Evolutionary conservation across 2,888 invertebrate species (phyloP).

Genomic region (Blomia tropicalis): DNA sequence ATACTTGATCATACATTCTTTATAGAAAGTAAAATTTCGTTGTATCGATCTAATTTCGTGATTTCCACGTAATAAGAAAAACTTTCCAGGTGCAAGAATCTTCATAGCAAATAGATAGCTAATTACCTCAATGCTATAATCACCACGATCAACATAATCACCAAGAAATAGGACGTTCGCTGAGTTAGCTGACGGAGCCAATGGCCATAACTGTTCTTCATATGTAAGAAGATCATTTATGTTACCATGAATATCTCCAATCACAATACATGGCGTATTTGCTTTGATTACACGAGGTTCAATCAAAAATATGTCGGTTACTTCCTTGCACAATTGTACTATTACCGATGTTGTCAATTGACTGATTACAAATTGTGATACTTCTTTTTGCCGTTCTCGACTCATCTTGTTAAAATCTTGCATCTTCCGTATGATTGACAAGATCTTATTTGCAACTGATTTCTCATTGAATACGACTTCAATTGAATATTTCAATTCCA

Average conservation of each 20-base stretch:
- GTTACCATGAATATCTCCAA: conserved; percentile 39
- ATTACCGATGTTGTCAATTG: neutral
- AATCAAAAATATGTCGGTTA: conserved; percentile 32
- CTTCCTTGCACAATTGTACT: conserved; percentile 3
- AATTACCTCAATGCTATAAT: conserved; percentile 44
- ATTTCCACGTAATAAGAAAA: conserved; percentile 52
- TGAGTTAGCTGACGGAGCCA: conserved; percentile 45
- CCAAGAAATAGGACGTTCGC: conserved; percentile 27
- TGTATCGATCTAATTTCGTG: conserved; percentile 57
- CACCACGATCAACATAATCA: conserved; percentile 37
- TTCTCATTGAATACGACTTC: conserved; percentile 17
- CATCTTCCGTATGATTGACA: conserved; percentile 1
- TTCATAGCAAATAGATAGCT: conserved; percentile 52
- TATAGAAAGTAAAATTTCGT: conserved; percentile 45
- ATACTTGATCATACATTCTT: conserved; percentile 18
- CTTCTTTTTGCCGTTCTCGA: neutral
- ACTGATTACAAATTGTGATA: neutral
- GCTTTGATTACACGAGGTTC: conserved; percentile 35
- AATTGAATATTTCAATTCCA: neutral
- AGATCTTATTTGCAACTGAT: conserved; percentile 6
- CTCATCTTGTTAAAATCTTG: neutral
- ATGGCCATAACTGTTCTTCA: conserved; percentile 53
- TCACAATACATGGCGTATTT: conserved; percentile 26
- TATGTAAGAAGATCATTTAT: conserved; percentile 49
- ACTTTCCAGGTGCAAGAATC: conserved; percentile 47